A percentile compares a stretch with the other conserved stretches of the same genome.
These are phyloP conservation scores for Drosophila mimetica DNA, from an alignment of 2,888 invertebrate species.

Conservation along the genomic window DNA sequence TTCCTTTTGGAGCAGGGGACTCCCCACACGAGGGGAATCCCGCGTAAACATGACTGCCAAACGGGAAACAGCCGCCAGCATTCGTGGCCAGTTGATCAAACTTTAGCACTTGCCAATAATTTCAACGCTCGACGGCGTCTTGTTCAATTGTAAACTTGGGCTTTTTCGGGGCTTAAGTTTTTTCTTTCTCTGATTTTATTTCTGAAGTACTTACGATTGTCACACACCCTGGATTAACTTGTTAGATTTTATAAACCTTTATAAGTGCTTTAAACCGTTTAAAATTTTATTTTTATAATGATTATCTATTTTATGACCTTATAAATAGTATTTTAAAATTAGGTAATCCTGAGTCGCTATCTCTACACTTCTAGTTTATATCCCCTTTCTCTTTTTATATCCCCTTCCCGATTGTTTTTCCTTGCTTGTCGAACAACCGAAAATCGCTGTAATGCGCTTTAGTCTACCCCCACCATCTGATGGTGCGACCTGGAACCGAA, in stretches of 20 bases:
- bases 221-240: background rate
- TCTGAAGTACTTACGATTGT: background rate
- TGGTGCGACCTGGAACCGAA: constrained; percentile 70
- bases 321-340: background rate
- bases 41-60: constrained; percentile 46
- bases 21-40: constrained; percentile 25
- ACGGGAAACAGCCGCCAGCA: constrained; percentile 49
- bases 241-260: too few species aligned
- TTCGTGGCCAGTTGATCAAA: constrained; percentile 68
- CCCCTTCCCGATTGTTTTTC: constrained; percentile 14
- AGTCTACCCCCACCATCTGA: constrained; percentile 83
- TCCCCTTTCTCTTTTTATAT: constrained; percentile 3
- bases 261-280: too few species aligned
- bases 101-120: constrained; percentile 73
- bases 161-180: constrained; percentile 26
- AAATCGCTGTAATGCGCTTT: constrained; percentile 59
- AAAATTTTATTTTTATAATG: background rate
- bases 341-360: background rate
- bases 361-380: background rate
- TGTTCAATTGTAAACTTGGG: constrained; percentile 70
- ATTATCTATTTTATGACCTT: background rate
- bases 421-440: constrained; percentile 54
- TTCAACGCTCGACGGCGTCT: constrained; percentile 67
- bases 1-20: constrained; percentile 7
- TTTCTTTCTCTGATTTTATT: constrained; percentile 8